Conservation (phyloP, 2,888 invertebrate genomes). For the Agapetus fuscipes region DNA sequence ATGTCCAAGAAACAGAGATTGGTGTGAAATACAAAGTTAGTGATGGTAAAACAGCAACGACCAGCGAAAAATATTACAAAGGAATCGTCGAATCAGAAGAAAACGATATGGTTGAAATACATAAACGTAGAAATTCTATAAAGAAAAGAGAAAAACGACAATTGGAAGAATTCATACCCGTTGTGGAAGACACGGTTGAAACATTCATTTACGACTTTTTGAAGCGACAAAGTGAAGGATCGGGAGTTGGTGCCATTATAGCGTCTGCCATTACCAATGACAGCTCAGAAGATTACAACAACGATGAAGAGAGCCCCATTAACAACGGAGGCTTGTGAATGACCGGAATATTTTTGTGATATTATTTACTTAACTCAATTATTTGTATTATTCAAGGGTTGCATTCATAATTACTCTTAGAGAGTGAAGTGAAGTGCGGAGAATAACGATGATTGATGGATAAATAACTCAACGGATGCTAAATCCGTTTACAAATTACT, state of each 20-base stretch:
- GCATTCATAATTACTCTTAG: not conserved
- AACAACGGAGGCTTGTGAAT: conserved; percentile 27
- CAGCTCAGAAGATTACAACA: conserved; percentile 25
- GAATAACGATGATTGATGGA: no score
- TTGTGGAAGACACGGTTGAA: conserved; percentile 38
- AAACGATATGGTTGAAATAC: conserved; percentile 14
- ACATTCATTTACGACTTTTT: conserved; percentile 36
- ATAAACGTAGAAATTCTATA: conserved; percentile 20
- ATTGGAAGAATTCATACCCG: conserved; percentile 37
- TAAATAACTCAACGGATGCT: not conserved
- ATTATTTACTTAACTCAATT: conserved; percentile 5
- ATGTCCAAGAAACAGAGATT: conserved; percentile 48
- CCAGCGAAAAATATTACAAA: conserved; percentile 48
- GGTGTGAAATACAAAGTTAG: conserved; percentile 49
- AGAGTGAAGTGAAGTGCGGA: not conserved
- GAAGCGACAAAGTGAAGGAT: conserved; percentile 34
- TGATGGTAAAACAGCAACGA: conserved; percentile 42
- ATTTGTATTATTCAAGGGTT: not conserved
- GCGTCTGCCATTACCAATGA: conserved; percentile 37
- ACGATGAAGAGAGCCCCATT: conserved; percentile 26
- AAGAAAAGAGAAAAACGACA: conserved; percentile 27
- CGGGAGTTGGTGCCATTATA: conserved; percentile 34
- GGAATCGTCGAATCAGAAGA: conserved; percentile 48
- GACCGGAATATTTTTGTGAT: conserved; percentile 13
- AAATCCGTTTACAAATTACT: not conserved